Percentiles rank a stretch among this genome's conserved stretches.
These are phyloP conservation scores for Aphrophora alni DNA, from an alignment of 2,888 invertebrate genomes.

Conservation along the genomic window DNA sequence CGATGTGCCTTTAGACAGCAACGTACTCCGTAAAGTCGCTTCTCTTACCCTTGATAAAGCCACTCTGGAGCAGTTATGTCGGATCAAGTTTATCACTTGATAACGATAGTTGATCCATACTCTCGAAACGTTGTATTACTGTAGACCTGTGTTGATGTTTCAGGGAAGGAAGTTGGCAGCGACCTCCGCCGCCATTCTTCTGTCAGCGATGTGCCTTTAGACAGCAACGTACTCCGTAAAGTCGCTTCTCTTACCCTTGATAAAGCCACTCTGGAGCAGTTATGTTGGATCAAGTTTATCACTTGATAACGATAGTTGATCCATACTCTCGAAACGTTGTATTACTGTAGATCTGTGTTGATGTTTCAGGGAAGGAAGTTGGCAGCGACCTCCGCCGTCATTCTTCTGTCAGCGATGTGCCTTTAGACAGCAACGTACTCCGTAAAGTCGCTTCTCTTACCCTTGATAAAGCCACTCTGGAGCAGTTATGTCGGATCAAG, in stretches of 20 bases:
- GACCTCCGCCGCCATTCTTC: slow-evolving; percentile 58
- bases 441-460: slow-evolving; percentile 86
- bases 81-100: too few species aligned
- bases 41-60: slow-evolving; percentile 79
- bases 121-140: too few species aligned
- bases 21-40: slow-evolving; percentile 83
- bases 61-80: slow-evolving; percentile 71
- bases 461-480: slow-evolving; percentile 71
- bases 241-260: slow-evolving; percentile 84
- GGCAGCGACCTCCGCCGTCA: slow-evolving; percentile 53
- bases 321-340: too few species aligned
- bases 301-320: too few species aligned
- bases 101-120: too few species aligned
- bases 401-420: slow-evolving; percentile 62
- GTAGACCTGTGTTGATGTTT: too few species aligned
- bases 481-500: too few species aligned
- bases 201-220: slow-evolving; percentile 62
- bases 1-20: slow-evolving; percentile 65
- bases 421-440: slow-evolving; percentile 72
- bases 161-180: slow-evolving; percentile 15
- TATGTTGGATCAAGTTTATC: too few species aligned
- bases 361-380: slow-evolving; percentile 15
- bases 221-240: slow-evolving; percentile 79
- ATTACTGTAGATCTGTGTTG: too few species aligned
- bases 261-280: slow-evolving; percentile 71